Base-by-base conservation (phyloP, 2,888 invertebrate genomes). In the Lomographa bimaculata region DNA sequence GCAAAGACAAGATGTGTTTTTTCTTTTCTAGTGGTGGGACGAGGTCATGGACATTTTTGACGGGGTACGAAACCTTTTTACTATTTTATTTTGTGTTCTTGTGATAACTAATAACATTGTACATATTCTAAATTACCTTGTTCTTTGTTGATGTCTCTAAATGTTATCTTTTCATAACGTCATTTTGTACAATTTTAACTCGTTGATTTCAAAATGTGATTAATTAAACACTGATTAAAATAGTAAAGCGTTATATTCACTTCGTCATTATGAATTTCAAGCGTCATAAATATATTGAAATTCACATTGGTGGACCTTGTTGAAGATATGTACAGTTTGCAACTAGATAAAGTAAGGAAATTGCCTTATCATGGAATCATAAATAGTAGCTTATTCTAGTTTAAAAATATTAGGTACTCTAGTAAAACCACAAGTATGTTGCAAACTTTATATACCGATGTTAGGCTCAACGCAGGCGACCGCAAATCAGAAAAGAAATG, bases 11-110 rank as follows among this genome's bases (percentile, higher is more conserved):
- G 60, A 64, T 62, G 59, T 42, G 63, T 63, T 83, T 90, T 92
- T 89, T 91, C 81, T 92, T 91, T 94, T 96, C 92, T 95, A 96
- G 96, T 96, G 96, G 96, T 96, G 96, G 96, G 96, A 96, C 94
- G 96, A 96, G 93, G 95, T 96, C 91, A 95, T 96, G 95, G 96
- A 96, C 92, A 96, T 96, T 91, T 96, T 96, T 93, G 96, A 96
- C 83, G 96, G 95, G 95, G 96, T 96, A 96, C 93, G 95, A 91
- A 79, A 73, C 69, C 84, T 90, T 90, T 85, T 76, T 72, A 73
- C 66, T 76, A 71, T 72, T 69, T 50, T 41, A 48, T 37, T 33
- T 43, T 79, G 78, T 85, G 75, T 81, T 66, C 64, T 64, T 78
- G 67, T 77, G 56, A 58, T 76, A 75, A 78, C 68, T 45, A 59